phyloP scores from a whole-genome alignment of 2,888 invertebrate species.

The Drosophila pseudotalamancana region DNA sequence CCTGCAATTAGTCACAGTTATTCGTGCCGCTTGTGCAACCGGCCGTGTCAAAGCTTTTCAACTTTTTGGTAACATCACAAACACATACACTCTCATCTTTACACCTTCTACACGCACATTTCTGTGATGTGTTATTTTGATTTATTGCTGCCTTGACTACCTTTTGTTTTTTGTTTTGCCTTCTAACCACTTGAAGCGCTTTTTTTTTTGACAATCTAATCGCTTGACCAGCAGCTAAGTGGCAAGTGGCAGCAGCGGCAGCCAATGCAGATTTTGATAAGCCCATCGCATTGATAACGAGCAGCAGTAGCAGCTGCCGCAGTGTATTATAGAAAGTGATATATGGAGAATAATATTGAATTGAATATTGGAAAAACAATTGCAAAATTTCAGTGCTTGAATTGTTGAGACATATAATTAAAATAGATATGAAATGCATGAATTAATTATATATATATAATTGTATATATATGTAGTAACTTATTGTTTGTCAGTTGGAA shows the following conservation, averaged over 20 bases:
- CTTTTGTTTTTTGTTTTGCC: constrained; percentile 7
- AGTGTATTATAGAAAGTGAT: neutral
- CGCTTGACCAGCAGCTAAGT: constrained; percentile 22
- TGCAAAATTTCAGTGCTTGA: neutral
- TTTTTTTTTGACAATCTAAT: constrained; percentile 35
- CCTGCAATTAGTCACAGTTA: constrained; percentile 47
- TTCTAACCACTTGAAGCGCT: constrained; percentile 20
- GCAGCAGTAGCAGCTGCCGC: neutral
- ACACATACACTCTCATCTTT: neutral
- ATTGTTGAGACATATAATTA: no score
- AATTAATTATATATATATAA: no score
- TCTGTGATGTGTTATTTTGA: constrained; percentile 43
- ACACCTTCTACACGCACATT: constrained; percentile 3
- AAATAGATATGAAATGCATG: no score
- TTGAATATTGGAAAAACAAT: neutral
- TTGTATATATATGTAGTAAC: no score
- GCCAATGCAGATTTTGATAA: constrained; percentile 50
- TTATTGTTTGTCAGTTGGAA: no score
- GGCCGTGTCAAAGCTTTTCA: neutral
- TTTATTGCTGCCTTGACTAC: constrained; percentile 26
- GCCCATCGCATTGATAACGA: constrained; percentile 33
- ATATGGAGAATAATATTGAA: no score
- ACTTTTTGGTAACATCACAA: constrained; percentile 3
- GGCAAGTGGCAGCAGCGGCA: constrained; percentile 24
- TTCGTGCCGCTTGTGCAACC: constrained; percentile 28